Evolutionary conservation across 2,113 vertebrate genomes (phyloP).

Genomic region (Turnix velox): DNA sequence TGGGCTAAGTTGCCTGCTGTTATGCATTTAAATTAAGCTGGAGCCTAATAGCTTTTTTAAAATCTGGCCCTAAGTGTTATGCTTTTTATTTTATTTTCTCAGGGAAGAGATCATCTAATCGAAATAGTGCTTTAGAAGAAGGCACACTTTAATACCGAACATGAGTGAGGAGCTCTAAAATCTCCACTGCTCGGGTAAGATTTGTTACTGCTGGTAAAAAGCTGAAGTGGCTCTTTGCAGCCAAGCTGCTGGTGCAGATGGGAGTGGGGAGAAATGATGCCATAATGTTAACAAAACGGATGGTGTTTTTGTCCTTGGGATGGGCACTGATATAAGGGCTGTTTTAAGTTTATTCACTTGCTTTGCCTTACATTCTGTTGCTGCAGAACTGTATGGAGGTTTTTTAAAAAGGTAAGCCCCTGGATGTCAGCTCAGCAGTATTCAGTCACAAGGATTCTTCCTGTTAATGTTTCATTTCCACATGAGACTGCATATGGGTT

Average conservation of each 20-base stretch:
- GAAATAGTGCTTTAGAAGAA: background rate
- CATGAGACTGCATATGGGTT: background rate
- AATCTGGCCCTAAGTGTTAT: background rate
- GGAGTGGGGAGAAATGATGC: background rate
- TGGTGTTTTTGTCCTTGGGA: background rate
- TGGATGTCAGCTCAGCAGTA: background rate
- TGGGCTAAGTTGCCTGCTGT: conserved; percentile 1
- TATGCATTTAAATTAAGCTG: conserved; percentile 38
- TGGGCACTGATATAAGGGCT: background rate
- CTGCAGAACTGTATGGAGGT: background rate
- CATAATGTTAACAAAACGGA: accelerated
- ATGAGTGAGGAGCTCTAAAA: background rate
- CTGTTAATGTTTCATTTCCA: background rate
- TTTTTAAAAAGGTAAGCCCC: background rate
- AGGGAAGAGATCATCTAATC: background rate
- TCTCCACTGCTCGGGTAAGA: background rate
- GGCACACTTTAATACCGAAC: background rate
- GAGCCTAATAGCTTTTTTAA: conserved; percentile 9
- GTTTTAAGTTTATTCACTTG: background rate
- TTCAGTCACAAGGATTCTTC: background rate
- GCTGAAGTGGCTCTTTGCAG: background rate
- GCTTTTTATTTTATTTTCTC: background rate
- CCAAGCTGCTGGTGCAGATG: background rate
- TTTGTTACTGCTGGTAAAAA: background rate
- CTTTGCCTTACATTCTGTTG: background rate